phyloP scores from a whole-genome alignment of 2,888 invertebrate genomes.

The Seladonia tumulorum region DNA sequence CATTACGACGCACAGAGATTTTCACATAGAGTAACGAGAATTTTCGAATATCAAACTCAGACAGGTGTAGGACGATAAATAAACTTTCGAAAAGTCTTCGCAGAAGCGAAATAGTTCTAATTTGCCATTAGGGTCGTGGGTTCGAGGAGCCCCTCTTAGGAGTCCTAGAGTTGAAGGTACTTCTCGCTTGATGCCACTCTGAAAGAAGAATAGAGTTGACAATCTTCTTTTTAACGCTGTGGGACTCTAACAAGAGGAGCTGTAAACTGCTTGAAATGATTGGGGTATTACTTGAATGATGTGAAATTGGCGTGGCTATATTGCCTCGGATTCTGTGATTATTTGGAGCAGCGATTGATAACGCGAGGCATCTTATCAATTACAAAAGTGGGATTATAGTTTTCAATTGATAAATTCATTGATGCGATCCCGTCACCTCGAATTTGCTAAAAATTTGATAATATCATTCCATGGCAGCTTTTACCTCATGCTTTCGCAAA shows the following conservation, averaged over 20 bases:
- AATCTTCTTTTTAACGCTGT: not conserved
- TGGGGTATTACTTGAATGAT: conserved; percentile 1
- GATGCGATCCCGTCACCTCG: not conserved
- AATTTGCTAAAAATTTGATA: not conserved
- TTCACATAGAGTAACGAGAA: not conserved
- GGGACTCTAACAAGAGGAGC: not conserved
- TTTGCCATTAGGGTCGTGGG: not conserved
- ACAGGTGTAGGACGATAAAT: not conserved
- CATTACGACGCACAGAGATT: not conserved
- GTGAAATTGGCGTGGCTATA: not conserved
- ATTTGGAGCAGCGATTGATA: not conserved
- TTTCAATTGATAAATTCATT: not conserved
- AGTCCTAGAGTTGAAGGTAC: not conserved
- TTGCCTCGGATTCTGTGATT: not conserved
- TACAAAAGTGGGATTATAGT: not conserved
- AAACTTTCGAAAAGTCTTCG: not conserved
- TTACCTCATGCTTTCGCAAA: not conserved
- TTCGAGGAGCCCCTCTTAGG: not conserved
- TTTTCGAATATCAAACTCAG: not conserved
- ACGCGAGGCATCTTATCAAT: not conserved
- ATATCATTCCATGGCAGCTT: not conserved
- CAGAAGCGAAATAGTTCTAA: not conserved
- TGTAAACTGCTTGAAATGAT: conserved; percentile 11
- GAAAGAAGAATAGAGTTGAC: not conserved
- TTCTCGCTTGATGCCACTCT: not conserved